Conservation (phyloP, 2,888 invertebrate species). For the Gymnosoma rotundatum region DNA sequence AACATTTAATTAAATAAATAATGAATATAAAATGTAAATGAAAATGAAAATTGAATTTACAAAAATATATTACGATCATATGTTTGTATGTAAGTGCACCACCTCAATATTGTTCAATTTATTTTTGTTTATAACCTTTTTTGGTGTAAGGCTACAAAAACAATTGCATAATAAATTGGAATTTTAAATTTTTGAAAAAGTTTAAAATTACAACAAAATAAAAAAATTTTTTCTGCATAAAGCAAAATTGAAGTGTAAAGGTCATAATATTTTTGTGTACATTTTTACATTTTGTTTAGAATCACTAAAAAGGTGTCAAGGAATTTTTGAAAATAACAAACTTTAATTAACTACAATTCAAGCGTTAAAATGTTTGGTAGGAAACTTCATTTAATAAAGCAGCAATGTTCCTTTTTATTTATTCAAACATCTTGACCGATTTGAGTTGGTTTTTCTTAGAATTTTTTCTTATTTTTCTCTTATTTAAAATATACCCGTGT, state of each 20-base stretch:
- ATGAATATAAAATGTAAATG: conserved; percentile 17
- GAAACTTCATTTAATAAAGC: neutral
- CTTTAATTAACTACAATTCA: neutral
- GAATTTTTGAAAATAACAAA: conserved; percentile 31
- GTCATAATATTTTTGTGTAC: conserved; percentile 41
- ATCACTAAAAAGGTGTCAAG: conserved; percentile 50
- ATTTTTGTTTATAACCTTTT: conserved; percentile 41
- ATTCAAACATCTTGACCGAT: too few species aligned
- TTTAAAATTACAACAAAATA: conserved; percentile 15
- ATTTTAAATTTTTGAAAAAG: conserved; percentile 40
- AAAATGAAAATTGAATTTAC: conserved; percentile 24
- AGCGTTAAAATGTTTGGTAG: neutral
- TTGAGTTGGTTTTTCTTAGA: too few species aligned
- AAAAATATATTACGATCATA: neutral
- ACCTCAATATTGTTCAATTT: conserved; percentile 32
- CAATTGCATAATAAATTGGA: conserved; percentile 44
- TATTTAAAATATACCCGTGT: too few species aligned
- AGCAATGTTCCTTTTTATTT: too few species aligned
- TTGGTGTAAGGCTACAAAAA: conserved; percentile 32
- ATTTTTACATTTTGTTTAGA: conserved; percentile 28
- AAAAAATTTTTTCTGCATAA: conserved; percentile 10
- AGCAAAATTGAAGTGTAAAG: conserved; percentile 53
- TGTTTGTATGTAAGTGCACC: neutral
- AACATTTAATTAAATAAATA: conserved; percentile 68
- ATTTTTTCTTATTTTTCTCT: too few species aligned